phyloP scores from a whole-genome alignment of 2,797 vertebrate species.

The Lithobates pipiens region DNA sequence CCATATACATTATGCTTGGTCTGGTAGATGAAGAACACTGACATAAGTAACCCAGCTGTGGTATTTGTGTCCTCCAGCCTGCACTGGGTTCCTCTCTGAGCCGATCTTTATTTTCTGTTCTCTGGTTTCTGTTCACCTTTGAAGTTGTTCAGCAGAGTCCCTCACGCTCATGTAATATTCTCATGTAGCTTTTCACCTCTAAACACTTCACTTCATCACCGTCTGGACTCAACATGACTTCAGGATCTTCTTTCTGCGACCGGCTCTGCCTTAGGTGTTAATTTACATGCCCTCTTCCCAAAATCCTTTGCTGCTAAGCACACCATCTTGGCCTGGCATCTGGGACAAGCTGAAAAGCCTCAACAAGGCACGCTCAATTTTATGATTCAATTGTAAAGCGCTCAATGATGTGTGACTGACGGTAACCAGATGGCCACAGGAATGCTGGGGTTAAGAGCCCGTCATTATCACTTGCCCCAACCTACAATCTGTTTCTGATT shows the following conservation, averaged over 20 bases:
- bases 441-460: constrained; percentile 19
- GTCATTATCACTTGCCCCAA: constrained; percentile 39
- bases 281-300: constrained; percentile 51
- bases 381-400: constrained; percentile 52
- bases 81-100: not conserved
- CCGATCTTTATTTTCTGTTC: not conserved
- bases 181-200: constrained; percentile 11
- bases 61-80: not conserved
- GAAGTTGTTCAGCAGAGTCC: not conserved
- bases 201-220: not conserved
- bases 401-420: constrained; percentile 26
- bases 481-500: constrained; percentile 57
- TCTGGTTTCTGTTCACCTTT: not conserved
- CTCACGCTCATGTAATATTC: not conserved
- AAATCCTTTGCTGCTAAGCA: constrained; percentile 23
- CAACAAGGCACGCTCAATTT: constrained; percentile 42
- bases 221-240: constrained; percentile 10
- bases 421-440: constrained; percentile 34
- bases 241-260: not conserved
- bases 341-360: constrained; percentile 57
- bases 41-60: too few species aligned
- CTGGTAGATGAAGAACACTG: too few species aligned
- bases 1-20: too few species aligned
- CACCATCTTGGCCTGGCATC: constrained; percentile 42
- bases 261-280: constrained; percentile 19